Percentiles rank a stretch among this genome's conserved stretches.
Conservation (phyloP, 2,888 invertebrate genomes). For the Drosophila neotestacea region DNA sequence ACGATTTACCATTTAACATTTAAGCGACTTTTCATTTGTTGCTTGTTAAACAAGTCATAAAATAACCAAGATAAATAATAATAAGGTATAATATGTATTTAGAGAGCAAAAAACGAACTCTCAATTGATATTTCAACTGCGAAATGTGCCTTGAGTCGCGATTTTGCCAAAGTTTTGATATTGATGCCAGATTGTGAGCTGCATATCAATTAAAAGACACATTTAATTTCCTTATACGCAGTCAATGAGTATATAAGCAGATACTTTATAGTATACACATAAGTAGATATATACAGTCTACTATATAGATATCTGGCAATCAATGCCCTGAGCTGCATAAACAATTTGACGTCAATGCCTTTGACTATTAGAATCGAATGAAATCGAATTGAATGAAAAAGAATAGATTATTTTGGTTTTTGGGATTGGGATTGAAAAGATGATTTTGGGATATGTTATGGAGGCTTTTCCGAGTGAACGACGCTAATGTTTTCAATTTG, state of each 20-base stretch:
- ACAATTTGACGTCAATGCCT: slow-evolving; percentile 73
- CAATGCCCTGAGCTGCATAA: slow-evolving; percentile 66
- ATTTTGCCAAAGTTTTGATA: slow-evolving; percentile 59
- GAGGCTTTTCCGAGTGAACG: slow-evolving; percentile 10
- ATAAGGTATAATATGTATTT: slow-evolving; percentile 22
- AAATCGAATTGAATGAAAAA: slow-evolving; percentile 26
- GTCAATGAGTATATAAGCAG: slow-evolving; percentile 34
- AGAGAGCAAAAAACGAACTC: slow-evolving; percentile 25
- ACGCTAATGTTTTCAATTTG: slow-evolving; percentile 46
- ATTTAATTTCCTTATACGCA: slow-evolving; percentile 59
- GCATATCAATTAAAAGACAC: slow-evolving; percentile 49
- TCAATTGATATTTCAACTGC: slow-evolving; percentile 61
- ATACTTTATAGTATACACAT: slow-evolving; percentile 22
- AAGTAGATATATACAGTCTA: slow-evolving; percentile 8
- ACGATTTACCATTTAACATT: slow-evolving; percentile 42
- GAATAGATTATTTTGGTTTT: neutral
- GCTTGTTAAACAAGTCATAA: slow-evolving; percentile 41
- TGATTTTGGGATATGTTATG: slow-evolving; percentile 12
- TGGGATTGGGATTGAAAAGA: slow-evolving; percentile 3
- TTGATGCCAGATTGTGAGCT: slow-evolving; percentile 52
- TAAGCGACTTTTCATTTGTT: slow-evolving; percentile 40
- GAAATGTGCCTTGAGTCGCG: slow-evolving; percentile 40
- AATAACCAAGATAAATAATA: slow-evolving; percentile 30
- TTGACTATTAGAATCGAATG: slow-evolving; percentile 34
- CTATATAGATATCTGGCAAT: slow-evolving; percentile 21